phyloP scores from a whole-genome alignment of 2,797 vertebrate species.

The Betta splendens region DNA sequence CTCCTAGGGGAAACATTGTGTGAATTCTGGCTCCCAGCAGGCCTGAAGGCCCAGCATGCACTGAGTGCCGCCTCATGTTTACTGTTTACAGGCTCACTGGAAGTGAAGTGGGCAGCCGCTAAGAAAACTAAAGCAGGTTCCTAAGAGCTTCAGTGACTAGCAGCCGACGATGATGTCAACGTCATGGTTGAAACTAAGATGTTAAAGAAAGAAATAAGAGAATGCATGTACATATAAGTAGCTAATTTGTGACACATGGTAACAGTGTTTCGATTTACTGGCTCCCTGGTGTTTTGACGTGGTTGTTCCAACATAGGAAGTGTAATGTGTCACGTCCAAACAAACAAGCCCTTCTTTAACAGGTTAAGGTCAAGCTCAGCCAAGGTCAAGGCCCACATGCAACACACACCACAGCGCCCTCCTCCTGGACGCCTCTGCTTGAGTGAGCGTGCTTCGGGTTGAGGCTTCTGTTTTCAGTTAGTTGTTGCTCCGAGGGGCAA shows the following conservation, averaged over 20 bases:
- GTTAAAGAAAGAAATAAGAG: too few species aligned
- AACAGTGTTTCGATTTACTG: not conserved
- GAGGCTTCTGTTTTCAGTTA: conserved; percentile 76
- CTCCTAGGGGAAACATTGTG: conserved; percentile 25
- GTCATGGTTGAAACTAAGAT: too few species aligned
- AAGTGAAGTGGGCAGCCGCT: conserved; percentile 17
- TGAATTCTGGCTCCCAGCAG: conserved; percentile 45
- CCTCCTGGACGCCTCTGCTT: conserved; percentile 64
- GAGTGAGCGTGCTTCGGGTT: conserved; percentile 66
- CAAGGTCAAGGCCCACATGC: conserved; percentile 62
- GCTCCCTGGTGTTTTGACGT: not conserved
- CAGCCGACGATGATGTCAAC: not conserved
- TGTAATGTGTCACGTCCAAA: conserved; percentile 72
- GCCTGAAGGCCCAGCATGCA: conserved; percentile 66
- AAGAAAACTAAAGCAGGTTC: conserved; percentile 28
- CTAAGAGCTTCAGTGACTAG: conserved; percentile 31
- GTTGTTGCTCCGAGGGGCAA: conserved; percentile 67
- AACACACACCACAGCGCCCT: conserved; percentile 71
- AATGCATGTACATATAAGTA: too few species aligned
- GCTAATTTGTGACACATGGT: conserved; percentile 4
- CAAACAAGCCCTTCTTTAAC: conserved; percentile 66
- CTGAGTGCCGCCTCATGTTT: conserved; percentile 77
- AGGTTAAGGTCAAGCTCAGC: conserved; percentile 63
- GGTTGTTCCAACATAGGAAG: conserved; percentile 63
- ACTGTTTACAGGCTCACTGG: conserved; percentile 20